These are phyloP conservation scores for Hedychridium roseum DNA, from an alignment of 2,888 invertebrate genomes.

Conservation along the genomic window DNA sequence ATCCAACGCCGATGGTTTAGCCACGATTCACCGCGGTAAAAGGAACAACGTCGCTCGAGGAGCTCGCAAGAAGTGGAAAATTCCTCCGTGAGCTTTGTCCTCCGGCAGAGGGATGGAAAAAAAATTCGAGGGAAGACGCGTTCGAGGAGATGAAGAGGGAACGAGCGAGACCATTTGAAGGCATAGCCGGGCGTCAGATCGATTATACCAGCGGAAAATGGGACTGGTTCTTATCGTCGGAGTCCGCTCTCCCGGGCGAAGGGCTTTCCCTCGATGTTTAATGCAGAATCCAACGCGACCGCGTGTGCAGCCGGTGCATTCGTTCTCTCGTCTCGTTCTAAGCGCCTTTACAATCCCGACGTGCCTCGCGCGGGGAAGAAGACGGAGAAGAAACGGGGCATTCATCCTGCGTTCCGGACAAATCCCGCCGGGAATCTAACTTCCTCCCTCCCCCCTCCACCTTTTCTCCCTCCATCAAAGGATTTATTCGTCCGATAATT, in stretches of 20 bases:
- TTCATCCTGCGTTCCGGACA: constrained; percentile 22
- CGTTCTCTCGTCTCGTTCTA: constrained; percentile 12
- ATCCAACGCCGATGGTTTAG: too few relatives aligned
- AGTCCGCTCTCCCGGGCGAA: constrained; percentile 34
- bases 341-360: constrained; percentile 23
- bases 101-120: constrained; percentile 5
- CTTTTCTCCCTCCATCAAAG: background rate
- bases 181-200: constrained; percentile 55
- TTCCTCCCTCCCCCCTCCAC: background rate
- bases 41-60: too few relatives aligned
- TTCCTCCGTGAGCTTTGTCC: too few relatives aligned
- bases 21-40: too few relatives aligned
- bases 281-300: constrained; percentile 45
- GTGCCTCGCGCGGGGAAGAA: constrained; percentile 19
- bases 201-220: constrained; percentile 54
- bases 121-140: constrained; percentile 1
- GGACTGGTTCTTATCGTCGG: constrained; percentile 51
- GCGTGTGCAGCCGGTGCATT: constrained; percentile 24
- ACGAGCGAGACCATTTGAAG: constrained; percentile 31
- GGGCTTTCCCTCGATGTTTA: constrained; percentile 48
- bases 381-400: constrained; percentile 2
- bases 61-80: too few relatives aligned
- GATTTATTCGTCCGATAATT: constrained; percentile 8
- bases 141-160: constrained; percentile 12
- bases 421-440: background rate